Conservation (phyloP, 1,140 invertebrate genomes). For the Pseudomyrmex sp. region DNA sequence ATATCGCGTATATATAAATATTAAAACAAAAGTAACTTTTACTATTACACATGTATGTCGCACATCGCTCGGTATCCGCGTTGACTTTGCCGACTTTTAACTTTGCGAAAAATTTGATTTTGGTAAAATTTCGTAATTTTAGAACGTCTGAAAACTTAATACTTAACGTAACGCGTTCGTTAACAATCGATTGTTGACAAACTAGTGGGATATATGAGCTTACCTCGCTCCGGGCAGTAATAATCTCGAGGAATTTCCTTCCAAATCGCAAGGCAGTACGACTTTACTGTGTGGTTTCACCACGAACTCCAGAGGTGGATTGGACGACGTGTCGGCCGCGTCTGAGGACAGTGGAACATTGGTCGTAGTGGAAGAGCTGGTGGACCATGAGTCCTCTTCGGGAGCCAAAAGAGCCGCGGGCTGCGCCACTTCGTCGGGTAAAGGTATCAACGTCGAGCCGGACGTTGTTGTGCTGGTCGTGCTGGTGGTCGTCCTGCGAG, state of each 20-base stretch:
- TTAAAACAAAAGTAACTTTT: too few species aligned
- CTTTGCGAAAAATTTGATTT: too few species aligned
- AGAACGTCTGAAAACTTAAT: too few species aligned
- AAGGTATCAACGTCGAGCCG: slow-evolving; percentile 73
- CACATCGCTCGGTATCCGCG: too few species aligned
- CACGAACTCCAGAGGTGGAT: slow-evolving; percentile 80
- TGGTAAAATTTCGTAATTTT: too few species aligned
- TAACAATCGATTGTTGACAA: not conserved
- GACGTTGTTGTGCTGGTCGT: slow-evolving; percentile 70
- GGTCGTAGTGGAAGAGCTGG: slow-evolving; percentile 77
- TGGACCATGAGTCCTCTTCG: slow-evolving; percentile 80
- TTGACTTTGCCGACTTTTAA: too few species aligned
- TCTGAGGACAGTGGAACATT: slow-evolving; percentile 68
- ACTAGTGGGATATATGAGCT: not conserved
- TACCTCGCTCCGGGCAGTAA: slow-evolving; percentile 80
- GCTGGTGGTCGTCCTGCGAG: slow-evolving; percentile 77
- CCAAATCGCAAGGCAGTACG: slow-evolving; percentile 82
- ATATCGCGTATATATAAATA: too few species aligned
- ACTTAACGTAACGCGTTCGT: not conserved
- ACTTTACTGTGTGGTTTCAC: slow-evolving; percentile 83
- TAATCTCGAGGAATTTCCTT: slow-evolving; percentile 82
- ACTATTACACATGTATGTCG: too few species aligned
- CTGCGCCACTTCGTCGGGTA: slow-evolving; percentile 77
- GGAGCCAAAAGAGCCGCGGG: slow-evolving; percentile 81
- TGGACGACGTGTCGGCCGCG: slow-evolving; percentile 69